Evolutionary conservation across 2,888 invertebrate genomes (phyloP).

Genomic region (Morpho deidamia): DNA sequence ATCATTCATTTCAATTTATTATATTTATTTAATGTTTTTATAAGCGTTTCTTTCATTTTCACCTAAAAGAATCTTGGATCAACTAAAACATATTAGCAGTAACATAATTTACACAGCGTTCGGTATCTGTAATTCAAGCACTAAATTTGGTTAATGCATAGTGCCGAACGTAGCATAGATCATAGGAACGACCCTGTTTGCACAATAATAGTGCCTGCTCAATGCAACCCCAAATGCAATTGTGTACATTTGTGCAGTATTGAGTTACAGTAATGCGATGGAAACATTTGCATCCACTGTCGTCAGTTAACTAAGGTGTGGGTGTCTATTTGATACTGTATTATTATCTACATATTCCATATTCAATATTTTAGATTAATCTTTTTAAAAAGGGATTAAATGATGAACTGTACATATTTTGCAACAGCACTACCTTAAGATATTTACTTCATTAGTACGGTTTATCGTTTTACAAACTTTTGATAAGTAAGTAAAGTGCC

Average conservation of each 20-base stretch:
- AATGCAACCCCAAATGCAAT: conserved; percentile 73
- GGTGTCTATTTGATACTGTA: background rate
- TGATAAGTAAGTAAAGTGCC: too few species aligned
- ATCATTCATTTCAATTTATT: too few species aligned
- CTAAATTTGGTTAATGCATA: conserved; percentile 29
- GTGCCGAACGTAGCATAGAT: conserved; percentile 42
- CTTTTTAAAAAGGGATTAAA: too few species aligned
- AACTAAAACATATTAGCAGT: background rate
- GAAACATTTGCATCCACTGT: conserved; percentile 60
- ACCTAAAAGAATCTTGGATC: background rate
- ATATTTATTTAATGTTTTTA: background rate
- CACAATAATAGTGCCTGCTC: conserved; percentile 56
- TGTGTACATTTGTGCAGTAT: conserved; percentile 73
- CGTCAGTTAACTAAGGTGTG: conserved; percentile 30
- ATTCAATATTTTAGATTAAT: too few species aligned
- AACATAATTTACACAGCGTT: conserved; percentile 11
- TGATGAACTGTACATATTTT: too few species aligned
- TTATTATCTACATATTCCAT: too few species aligned
- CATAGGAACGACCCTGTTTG: conserved; percentile 55
- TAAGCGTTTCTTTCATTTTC: background rate
- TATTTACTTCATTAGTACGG: too few species aligned
- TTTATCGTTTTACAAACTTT: too few species aligned
- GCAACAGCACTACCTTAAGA: too few species aligned
- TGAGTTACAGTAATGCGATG: conserved; percentile 68
- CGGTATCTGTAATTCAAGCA: conserved; percentile 24